Conservation (phyloP, 2,797 vertebrate species). For the Acomys russatus region DNA sequence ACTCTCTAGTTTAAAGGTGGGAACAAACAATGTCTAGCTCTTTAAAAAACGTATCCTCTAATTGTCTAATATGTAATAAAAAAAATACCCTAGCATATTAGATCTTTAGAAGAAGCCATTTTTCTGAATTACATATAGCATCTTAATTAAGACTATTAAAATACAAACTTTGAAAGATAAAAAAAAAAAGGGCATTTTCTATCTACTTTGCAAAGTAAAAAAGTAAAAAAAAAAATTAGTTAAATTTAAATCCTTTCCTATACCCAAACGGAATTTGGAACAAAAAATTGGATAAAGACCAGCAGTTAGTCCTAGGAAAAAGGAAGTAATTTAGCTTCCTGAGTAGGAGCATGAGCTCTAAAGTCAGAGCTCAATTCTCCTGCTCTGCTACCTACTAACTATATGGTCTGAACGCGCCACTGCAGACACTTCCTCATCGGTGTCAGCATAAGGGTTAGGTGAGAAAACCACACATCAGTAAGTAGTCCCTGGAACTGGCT, state of each 20-base stretch:
- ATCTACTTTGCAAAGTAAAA: conserved; percentile 65
- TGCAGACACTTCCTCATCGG: conserved; percentile 11
- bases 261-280: conserved; percentile 55
- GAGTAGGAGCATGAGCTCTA: conserved; percentile 41
- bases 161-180: conserved; percentile 45
- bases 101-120: neutral
- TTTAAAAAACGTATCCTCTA: conserved; percentile 19
- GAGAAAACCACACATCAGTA: neutral
- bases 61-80: conserved; percentile 43
- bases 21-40: neutral
- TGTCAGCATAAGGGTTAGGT: neutral
- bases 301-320: conserved; percentile 40
- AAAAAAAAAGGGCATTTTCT: conserved; percentile 49
- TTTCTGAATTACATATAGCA: conserved; percentile 53
- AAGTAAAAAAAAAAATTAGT: conserved; percentile 59
- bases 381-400: conserved; percentile 5
- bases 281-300: conserved; percentile 61
- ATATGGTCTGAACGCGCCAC: conserved; percentile 10
- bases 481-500: neutral
- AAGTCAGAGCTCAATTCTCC: conserved; percentile 31
- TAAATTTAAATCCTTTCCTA: conserved; percentile 64
- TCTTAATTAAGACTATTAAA: conserved; percentile 62
- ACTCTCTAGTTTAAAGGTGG: conserved; percentile 43
- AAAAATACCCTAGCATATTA: conserved; percentile 40
- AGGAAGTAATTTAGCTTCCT: conserved; percentile 39